A percentile compares a stretch with the other conserved stretches of the same genome.
These are phyloP conservation scores for Megalops atlanticus DNA, from an alignment of 2,113 vertebrate species.

Conservation along the genomic window DNA sequence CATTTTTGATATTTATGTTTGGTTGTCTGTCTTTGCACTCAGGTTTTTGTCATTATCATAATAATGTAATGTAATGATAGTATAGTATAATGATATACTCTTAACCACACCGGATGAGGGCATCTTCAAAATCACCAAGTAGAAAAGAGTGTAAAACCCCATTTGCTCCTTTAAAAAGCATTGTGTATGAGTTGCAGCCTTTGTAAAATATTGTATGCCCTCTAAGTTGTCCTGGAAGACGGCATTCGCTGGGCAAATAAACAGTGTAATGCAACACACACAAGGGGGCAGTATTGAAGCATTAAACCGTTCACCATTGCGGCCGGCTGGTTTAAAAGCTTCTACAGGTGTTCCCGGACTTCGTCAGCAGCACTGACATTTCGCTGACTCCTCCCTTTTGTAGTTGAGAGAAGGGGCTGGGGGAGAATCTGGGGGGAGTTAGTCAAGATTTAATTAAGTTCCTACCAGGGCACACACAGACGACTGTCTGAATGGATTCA, in stretches of 20 bases:
- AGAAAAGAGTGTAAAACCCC: background rate
- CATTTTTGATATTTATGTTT: too few relatives aligned
- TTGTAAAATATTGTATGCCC: background rate
- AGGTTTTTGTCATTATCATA: too few relatives aligned
- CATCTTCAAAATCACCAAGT: background rate
- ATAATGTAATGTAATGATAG: too few relatives aligned
- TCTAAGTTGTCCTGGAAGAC: background rate
- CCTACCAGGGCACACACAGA: background rate
- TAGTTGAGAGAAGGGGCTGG: conserved; percentile 10
- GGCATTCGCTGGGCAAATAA: background rate
- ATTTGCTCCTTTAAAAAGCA: background rate
- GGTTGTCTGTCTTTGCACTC: too few relatives aligned
- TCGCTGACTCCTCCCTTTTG: background rate
- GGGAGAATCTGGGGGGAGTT: background rate
- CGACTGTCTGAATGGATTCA: background rate
- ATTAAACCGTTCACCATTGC: conserved; percentile 16
- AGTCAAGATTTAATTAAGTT: background rate
- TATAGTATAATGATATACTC: too few relatives aligned
- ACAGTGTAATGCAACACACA: conserved; percentile 29
- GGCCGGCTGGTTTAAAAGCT: background rate
- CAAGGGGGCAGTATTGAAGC: conserved; percentile 72
- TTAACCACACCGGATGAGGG: too few relatives aligned
- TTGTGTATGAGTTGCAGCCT: background rate
- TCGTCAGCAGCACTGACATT: background rate
- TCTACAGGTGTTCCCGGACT: background rate